A percentile compares a stretch with the other conserved stretches of the same genome.
Conservation (phyloP, 2,888 invertebrate species). For the Liopterus haemorrhoidalis region DNA sequence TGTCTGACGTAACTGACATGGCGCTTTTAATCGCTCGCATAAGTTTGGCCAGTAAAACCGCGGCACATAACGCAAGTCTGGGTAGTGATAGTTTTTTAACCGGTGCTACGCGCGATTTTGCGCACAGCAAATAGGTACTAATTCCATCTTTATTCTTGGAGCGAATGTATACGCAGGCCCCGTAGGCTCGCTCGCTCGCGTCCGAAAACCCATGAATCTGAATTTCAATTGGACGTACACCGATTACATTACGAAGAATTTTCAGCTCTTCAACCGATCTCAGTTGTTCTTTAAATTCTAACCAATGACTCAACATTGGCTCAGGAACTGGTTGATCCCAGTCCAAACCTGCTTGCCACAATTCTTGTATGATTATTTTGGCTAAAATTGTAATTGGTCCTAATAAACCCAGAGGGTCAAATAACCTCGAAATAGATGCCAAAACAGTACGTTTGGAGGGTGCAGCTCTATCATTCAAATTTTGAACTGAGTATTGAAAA, state of each 20-base stretch:
- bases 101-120: constrained; percentile 32
- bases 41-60: constrained; percentile 30
- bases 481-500: background rate
- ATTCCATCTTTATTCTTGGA: constrained; percentile 6
- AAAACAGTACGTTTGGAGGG: constrained; percentile 1
- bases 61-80: constrained; percentile 35
- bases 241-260: too few relatives aligned
- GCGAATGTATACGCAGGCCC: constrained; percentile 29
- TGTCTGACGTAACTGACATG: too few relatives aligned
- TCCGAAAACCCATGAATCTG: constrained; percentile 34
- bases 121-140: constrained; percentile 17
- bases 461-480: background rate
- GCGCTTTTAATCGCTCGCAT: too few relatives aligned
- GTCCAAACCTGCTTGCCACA: background rate
- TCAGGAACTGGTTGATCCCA: constrained; percentile 4
- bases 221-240: too few relatives aligned
- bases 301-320: too few relatives aligned
- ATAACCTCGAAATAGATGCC: background rate
- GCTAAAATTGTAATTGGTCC: constrained; percentile 1
- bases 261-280: too few relatives aligned
- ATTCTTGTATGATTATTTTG: constrained; percentile 4
- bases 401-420: constrained; percentile 8
- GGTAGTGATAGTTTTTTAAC: constrained; percentile 32
- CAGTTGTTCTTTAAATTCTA: too few relatives aligned
- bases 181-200: constrained; percentile 30